phyloP scores from a whole-genome alignment of 2,888 invertebrate species.

The Cephus pygmeus region DNA sequence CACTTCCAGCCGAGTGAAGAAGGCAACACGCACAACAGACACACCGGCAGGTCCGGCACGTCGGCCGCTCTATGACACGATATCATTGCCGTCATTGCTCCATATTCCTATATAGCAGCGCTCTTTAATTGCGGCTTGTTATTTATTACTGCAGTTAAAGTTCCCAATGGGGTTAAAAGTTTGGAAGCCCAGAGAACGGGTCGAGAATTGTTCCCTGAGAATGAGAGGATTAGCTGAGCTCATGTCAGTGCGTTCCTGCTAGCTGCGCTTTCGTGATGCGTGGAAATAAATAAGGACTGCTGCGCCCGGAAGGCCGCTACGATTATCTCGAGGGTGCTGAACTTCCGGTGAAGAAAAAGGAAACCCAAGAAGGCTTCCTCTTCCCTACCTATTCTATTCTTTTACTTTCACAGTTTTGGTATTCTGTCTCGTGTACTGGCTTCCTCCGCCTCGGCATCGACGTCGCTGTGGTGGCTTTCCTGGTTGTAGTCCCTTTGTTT shows the following conservation, averaged over 20 bases:
- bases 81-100: conserved; percentile 12
- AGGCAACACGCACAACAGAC: conserved; percentile 13
- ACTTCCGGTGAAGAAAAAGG: too few species aligned
- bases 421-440: too few species aligned
- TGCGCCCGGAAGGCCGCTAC: conserved; percentile 6
- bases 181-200: not conserved
- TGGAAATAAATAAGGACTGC: conserved; percentile 17
- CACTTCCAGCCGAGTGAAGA: conserved; percentile 6
- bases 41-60: not conserved
- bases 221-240: too few species aligned
- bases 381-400: too few species aligned
- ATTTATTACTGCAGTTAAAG: conserved; percentile 45
- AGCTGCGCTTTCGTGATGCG: conserved; percentile 16
- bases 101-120: not conserved
- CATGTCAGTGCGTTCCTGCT: too few species aligned
- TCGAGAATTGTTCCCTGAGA: too few species aligned
- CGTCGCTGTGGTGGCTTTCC: too few species aligned
- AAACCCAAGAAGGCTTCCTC: too few species aligned
- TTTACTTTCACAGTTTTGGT: too few species aligned
- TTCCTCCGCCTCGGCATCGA: too few species aligned
- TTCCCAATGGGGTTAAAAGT: not conserved
- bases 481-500: too few species aligned
- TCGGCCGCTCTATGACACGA: conserved; percentile 19
- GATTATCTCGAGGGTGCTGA: too few species aligned
- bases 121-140: conserved; percentile 52